Base-by-base conservation (phyloP, 1,140 invertebrate species). In the Parapsyche elsis region DNA sequence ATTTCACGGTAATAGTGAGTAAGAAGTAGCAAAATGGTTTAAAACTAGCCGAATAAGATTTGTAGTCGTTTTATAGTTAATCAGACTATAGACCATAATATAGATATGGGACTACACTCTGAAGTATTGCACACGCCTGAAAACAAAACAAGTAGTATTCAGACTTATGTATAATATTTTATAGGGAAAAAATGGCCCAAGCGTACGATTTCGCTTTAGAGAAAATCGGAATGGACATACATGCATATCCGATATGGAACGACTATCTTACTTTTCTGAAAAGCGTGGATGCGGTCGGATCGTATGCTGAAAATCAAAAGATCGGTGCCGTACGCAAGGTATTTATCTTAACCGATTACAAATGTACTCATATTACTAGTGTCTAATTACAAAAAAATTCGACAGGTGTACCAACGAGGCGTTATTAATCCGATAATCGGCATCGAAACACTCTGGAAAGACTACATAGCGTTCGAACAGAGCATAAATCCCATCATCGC, bases 191-290 rank as follows among this genome's bases (percentile, higher is more conserved):
- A 90, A 98, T 99, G 96, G 98, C 98, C 0, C 97, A 99, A 88
- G 98, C 98, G 0, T 99, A 99, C 87, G 98, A 99, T 88, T 99
- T 99, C 91, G 98, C 99, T 0, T 87, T 99, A 77, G 98, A 99
- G 80, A 99, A 99, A 89, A 99, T 99, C 85, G 99, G 99, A 0
- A 95, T 99, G 93, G 98, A 99, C 85, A 96, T 98, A 81, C 95
- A 97, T 87, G 98, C 97, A 0, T 98, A 96, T 86, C 93, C 94
- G 23, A 96, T 99, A 81, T 99, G 97, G 97, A 96, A 96, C 85
- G 99, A 99, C 87, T 99, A 99, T 85, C 96, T 99, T 0, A 94
- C 93, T 30, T 99, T 99, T 88, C 88, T 99, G n/a, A 99, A 99
- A 88, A 94, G 94, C 81, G 98, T 99, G 0, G 98, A 99, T 85